phyloP scores from a whole-genome alignment of 2,797 vertebrate genomes.

The Neopelma chrysocephalum region DNA sequence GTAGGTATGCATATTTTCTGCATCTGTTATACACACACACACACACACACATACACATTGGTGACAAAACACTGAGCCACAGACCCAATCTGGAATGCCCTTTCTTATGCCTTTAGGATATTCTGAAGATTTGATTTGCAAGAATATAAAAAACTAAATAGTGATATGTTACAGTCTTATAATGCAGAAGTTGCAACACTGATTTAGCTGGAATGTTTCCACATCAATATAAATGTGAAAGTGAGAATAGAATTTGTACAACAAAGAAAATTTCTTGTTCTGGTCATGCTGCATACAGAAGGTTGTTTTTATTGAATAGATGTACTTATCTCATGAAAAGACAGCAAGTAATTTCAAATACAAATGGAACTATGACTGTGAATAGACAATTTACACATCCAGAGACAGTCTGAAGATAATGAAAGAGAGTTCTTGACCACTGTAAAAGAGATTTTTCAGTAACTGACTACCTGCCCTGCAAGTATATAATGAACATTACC shows the following conservation, averaged over 20 bases:
- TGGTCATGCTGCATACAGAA: background rate
- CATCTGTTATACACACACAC: background rate
- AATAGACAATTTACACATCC: background rate
- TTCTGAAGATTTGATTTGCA: background rate
- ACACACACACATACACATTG: accelerated
- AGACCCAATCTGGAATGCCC: background rate
- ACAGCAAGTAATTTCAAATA: constrained; percentile 5
- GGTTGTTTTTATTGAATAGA: background rate
- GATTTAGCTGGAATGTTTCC: background rate
- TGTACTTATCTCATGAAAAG: background rate
- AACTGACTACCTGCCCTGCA: background rate
- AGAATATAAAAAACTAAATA: background rate
- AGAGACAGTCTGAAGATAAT: background rate
- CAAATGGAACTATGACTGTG: background rate
- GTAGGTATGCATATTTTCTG: background rate
- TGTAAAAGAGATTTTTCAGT: background rate
- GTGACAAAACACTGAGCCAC: background rate
- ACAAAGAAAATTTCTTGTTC: background rate
- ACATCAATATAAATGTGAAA: background rate
- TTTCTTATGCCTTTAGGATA: background rate
- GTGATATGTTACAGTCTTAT: background rate
- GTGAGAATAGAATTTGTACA: background rate
- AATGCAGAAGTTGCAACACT: background rate
- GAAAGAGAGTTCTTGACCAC: background rate
- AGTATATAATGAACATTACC: background rate